These are phyloP conservation scores for Drosophila subquinaria DNA, from an alignment of 2,888 invertebrate genomes.

Conservation along the genomic window DNA sequence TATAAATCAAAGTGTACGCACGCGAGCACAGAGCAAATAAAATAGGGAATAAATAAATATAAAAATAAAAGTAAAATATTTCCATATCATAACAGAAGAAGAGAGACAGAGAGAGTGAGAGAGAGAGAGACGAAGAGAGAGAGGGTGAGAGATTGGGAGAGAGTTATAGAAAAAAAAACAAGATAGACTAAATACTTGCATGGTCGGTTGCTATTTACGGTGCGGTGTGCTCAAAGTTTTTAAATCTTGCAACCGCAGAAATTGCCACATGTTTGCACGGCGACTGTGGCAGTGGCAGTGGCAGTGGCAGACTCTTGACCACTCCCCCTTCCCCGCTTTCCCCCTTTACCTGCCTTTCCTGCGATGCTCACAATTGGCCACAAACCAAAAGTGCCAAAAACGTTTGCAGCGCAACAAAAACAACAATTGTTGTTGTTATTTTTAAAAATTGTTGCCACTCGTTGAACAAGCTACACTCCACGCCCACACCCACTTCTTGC, in stretches of 20 bases:
- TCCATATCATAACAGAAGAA: not conserved
- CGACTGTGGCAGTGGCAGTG: slow-evolving; percentile 21
- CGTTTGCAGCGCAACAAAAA: slow-evolving; percentile 48
- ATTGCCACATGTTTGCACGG: slow-evolving; percentile 74
- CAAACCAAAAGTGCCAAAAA: slow-evolving; percentile 78
- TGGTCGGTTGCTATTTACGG: slow-evolving; percentile 33
- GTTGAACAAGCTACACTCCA: slow-evolving; percentile 56
- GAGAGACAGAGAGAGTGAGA: not conserved
- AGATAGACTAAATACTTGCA: slow-evolving; percentile 27
- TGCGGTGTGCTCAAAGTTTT: slow-evolving; percentile 57
- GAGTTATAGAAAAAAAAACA: not conserved
- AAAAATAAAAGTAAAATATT: slow-evolving; percentile 1
- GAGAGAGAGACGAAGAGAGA: not conserved
- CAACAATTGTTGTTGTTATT: slow-evolving; percentile 4
- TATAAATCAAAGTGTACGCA: slow-evolving; percentile 71
- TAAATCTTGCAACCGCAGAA: slow-evolving; percentile 72
- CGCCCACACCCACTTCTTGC: slow-evolving; percentile 12
- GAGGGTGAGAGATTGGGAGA: not conserved
- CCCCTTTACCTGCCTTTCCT: not conserved
- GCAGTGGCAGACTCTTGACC: slow-evolving; percentile 42
- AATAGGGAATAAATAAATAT: slow-evolving; percentile 19
- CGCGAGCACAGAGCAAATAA: slow-evolving; percentile 40
- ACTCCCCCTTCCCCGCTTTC: slow-evolving; percentile 20
- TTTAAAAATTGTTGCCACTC: slow-evolving; percentile 73
- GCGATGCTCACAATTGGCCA: slow-evolving; percentile 71